phyloP scores from a whole-genome alignment of 2,888 invertebrate genomes.

The Tholera decimalis region DNA sequence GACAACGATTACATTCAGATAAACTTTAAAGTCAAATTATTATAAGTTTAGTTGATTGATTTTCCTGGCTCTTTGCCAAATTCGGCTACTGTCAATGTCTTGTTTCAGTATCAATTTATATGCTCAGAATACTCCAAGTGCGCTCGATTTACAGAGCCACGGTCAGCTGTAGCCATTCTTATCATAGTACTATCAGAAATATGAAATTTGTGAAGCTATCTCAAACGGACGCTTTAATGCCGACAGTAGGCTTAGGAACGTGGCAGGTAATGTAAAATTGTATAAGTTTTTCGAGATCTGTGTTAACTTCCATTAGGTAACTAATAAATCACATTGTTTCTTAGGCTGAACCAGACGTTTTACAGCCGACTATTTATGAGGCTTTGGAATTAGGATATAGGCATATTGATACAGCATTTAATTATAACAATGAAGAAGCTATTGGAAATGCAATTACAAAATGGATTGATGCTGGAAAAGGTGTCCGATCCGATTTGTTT shows the following conservation, averaged over 20 bases:
- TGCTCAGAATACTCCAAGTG: conserved; percentile 68
- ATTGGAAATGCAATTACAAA: conserved; percentile 93
- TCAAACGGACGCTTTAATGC: conserved; percentile 91
- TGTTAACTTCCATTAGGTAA: conserved; percentile 36
- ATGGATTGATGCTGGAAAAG: conserved; percentile 92
- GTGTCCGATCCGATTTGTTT: conserved; percentile 94
- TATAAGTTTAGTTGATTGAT: conserved; percentile 16
- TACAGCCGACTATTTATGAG: conserved; percentile 92
- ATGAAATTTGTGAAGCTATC: conserved; percentile 88
- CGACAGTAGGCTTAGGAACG: conserved; percentile 94
- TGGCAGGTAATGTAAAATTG: conserved; percentile 91
- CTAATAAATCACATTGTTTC: conserved; percentile 25
- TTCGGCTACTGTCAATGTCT: conserved; percentile 73
- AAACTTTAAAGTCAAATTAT: background rate
- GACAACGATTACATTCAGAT: background rate
- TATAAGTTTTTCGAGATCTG: background rate
- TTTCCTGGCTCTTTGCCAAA: conserved; percentile 80
- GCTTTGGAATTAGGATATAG: conserved; percentile 94
- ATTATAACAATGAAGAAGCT: conserved; percentile 95
- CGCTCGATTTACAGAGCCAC: conserved; percentile 65
- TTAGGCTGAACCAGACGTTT: conserved; percentile 92
- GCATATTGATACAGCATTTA: conserved; percentile 95
- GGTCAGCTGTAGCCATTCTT: conserved; percentile 47
- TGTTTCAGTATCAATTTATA: conserved; percentile 71
- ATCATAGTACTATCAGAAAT: conserved; percentile 74